These are phyloP conservation scores for Xanthostigma xanthostigma DNA, from an alignment of 2,888 invertebrate species.

Conservation along the genomic window DNA sequence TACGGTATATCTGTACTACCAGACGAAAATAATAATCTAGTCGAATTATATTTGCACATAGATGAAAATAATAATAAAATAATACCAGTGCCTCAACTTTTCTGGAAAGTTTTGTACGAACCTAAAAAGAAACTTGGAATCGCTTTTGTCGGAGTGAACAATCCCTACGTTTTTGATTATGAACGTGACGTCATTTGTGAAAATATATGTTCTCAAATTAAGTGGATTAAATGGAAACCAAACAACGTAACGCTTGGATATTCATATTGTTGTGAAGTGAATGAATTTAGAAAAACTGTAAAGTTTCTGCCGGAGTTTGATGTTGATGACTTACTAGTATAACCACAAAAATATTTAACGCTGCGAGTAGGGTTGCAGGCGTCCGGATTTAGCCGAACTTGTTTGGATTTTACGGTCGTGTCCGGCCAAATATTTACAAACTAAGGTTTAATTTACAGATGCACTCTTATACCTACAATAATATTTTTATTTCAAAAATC, in stretches of 20 bases:
- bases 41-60: slow-evolving; percentile 24
- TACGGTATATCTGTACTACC: slow-evolving; percentile 18
- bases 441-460: too few relatives aligned
- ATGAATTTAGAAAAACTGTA: slow-evolving; percentile 37
- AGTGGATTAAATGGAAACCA: slow-evolving; percentile 40
- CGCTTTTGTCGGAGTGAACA: slow-evolving; percentile 46
- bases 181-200: slow-evolving; percentile 24
- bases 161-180: slow-evolving; percentile 29
- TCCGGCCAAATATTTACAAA: too few relatives aligned
- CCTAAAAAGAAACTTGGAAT: slow-evolving; percentile 32
- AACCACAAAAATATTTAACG: background rate
- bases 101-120: slow-evolving; percentile 44
- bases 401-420: too few relatives aligned
- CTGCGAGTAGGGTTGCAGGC: too few relatives aligned
- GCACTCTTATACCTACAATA: too few relatives aligned
- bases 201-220: slow-evolving; percentile 37
- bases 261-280: slow-evolving; percentile 45
- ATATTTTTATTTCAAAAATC: too few relatives aligned
- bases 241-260: slow-evolving; percentile 36
- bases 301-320: slow-evolving; percentile 36
- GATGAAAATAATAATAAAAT: slow-evolving; percentile 23
- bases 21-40: slow-evolving; percentile 15
- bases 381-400: too few relatives aligned
- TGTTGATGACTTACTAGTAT: slow-evolving; percentile 29
- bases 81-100: slow-evolving; percentile 38